Evolutionary conservation across 2,797 vertebrate species (phyloP), one percentile per base, ranked within the genome.

Genomic region (Siniperca undulata): DNA sequence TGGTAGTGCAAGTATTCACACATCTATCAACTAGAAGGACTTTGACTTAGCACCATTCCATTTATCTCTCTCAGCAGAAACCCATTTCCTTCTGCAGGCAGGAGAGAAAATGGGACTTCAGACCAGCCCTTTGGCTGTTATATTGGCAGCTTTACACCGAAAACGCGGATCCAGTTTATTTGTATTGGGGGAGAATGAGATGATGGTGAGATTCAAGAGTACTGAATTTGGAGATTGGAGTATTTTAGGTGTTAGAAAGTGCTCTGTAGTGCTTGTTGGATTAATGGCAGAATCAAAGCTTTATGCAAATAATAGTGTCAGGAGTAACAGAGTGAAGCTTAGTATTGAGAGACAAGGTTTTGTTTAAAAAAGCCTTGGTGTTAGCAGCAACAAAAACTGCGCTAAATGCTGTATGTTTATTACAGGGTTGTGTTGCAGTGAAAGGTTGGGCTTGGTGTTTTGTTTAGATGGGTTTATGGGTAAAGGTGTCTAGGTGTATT

Each of bases 1-100:
- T n/a, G 2, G 30, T 10, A 72, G n/a, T 60, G n/a, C 17, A 69
- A 42, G 53, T 40, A 46, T 61, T 70, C 44, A 22, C 60, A 70
- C 24, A 24, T 77, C 53, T 77, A 60, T 62, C 7, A 20, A 79
- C 40, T 7, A 42, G 40, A 62, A 24, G 3, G 64, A 64, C 80
- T 80, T 65, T 27, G 69, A 82, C 73, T 72, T 80, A 59, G 59
- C 40, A 52, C 53, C 52, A 20, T 58, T 69, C 60, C 67, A 73
- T 77, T 79, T 78, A 60, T 70, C 65, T 74, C 66, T 70, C 40
- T 42, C 40, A 42, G 77, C 68, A 62, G 73, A 87, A 87, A 80
- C 59, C 42, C 27, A 78, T 81, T 80, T 82, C 14, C 48, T 56
- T 24, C 38, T 78, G 62, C 68, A 67, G 69, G 56, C 66, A n/a